A percentile compares a stretch with the other conserved stretches of the same genome.
Conservation (phyloP, 2,797 vertebrate species). For the Masticophis lateralis region DNA sequence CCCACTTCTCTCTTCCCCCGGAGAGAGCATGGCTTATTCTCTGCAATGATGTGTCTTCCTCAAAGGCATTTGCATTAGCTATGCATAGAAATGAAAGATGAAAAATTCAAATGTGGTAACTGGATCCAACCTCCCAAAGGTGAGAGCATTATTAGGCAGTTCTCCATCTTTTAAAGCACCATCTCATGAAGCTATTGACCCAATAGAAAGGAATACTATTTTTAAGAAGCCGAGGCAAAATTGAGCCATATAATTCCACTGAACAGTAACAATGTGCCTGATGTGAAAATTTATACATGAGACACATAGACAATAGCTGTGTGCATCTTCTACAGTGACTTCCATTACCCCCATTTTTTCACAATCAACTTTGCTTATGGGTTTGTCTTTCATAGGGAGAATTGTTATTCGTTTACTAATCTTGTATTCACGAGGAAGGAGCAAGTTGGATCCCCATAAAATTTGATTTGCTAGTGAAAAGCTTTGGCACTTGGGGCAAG, state of each 20-base stretch:
- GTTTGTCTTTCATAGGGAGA: neutral
- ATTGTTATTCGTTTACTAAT: neutral
- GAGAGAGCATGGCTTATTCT: neutral
- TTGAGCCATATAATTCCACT: neutral
- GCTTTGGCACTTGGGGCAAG: neutral
- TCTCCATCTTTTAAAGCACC: neutral
- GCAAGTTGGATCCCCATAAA: neutral
- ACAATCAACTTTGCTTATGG: neutral
- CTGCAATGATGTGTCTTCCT: neutral
- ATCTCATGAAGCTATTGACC: neutral
- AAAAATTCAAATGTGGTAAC: neutral
- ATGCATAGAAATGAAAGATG: neutral
- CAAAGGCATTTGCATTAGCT: neutral
- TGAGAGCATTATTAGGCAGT: slow-evolving; percentile 3
- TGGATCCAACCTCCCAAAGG: slow-evolving; percentile 13
- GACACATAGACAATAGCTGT: neutral
- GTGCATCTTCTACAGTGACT: neutral
- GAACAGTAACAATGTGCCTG: neutral
- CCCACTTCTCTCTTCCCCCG: neutral
- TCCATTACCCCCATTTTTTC: neutral
- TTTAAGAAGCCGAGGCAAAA: neutral
- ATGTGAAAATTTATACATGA: slow-evolving; percentile 6
- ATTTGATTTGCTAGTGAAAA: neutral
- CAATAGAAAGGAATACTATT: neutral
- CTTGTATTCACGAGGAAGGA: neutral